Conservation (phyloP, 2,888 invertebrate species). For the Rhamnusium bicolor region DNA sequence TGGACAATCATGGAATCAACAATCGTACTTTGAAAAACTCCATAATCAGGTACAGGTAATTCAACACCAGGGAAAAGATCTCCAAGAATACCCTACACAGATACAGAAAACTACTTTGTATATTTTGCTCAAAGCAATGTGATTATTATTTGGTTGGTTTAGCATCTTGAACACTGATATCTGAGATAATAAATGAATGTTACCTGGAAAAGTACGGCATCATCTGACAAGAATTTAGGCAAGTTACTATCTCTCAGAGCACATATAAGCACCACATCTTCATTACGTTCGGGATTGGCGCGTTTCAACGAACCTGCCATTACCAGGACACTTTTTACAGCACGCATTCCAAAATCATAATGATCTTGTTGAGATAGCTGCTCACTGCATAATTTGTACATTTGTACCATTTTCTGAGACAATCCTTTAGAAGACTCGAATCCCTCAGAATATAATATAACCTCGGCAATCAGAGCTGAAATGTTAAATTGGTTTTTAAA, state of each 20-base stretch:
- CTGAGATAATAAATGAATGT: too few relatives aligned
- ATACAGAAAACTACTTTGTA: too few relatives aligned
- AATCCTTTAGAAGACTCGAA: slow-evolving; percentile 90
- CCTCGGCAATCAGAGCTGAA: slow-evolving; percentile 88
- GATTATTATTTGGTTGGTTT: too few relatives aligned
- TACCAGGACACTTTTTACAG: slow-evolving; percentile 93
- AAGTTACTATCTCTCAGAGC: slow-evolving; percentile 92
- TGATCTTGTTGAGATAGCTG: slow-evolving; percentile 94
- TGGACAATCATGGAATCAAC: slow-evolving; percentile 73
- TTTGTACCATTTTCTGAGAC: slow-evolving; percentile 93
- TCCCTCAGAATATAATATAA: slow-evolving; percentile 93
- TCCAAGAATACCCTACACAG: slow-evolving; percentile 87
- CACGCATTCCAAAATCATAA: slow-evolving; percentile 95
- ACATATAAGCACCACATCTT: slow-evolving; percentile 88
- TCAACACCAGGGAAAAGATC: slow-evolving; percentile 90
- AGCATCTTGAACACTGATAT: too few relatives aligned
- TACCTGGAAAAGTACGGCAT: slow-evolving; percentile 85
- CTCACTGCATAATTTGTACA: slow-evolving; percentile 93
- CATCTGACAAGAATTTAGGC: slow-evolving; percentile 91
- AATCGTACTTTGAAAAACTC: slow-evolving; percentile 80
- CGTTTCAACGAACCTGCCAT: slow-evolving; percentile 94
- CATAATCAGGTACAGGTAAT: slow-evolving; percentile 86
- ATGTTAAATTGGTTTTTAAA: slow-evolving; percentile 20
- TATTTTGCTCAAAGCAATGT: too few relatives aligned
- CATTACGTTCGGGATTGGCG: slow-evolving; percentile 86